phyloP scores from a whole-genome alignment of 2,113 vertebrate genomes.

The Sapayoa aenigma region DNA sequence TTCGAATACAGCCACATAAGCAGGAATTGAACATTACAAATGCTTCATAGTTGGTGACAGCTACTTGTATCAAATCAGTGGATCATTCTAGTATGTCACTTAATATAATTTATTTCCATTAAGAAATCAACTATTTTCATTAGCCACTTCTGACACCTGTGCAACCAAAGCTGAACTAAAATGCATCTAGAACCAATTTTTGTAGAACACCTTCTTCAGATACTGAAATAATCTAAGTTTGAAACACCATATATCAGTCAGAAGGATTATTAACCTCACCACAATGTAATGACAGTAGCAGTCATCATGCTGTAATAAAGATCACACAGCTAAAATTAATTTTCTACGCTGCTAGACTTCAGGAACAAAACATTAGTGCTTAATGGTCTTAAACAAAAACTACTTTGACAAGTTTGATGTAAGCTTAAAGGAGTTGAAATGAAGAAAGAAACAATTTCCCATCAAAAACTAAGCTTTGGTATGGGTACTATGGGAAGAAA shows the following conservation, averaged over 20 bases:
- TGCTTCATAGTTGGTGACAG: background rate
- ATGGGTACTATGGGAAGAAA: background rate
- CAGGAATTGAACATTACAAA: background rate
- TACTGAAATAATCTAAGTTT: background rate
- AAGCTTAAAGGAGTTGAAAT: background rate
- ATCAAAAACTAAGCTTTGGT: background rate
- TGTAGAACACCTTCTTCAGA: background rate
- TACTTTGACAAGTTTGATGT: background rate
- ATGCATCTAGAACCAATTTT: background rate
- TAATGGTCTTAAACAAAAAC: background rate
- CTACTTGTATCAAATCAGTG: background rate
- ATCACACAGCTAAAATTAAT: background rate
- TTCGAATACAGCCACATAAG: background rate
- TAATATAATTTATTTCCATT: background rate
- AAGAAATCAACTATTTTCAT: background rate
- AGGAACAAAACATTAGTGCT: background rate
- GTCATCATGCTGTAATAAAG: background rate
- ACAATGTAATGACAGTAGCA: background rate
- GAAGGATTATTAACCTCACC: background rate
- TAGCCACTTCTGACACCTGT: background rate
- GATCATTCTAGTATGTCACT: background rate
- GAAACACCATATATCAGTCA: background rate
- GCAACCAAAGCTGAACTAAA: background rate
- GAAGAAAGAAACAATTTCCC: background rate
- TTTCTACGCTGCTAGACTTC: background rate